Percentiles rank a stretch among this genome's conserved stretches.
Evolutionary conservation across 2,113 vertebrate genomes (phyloP).

Genomic region (Lipotes vexillifer): DNA sequence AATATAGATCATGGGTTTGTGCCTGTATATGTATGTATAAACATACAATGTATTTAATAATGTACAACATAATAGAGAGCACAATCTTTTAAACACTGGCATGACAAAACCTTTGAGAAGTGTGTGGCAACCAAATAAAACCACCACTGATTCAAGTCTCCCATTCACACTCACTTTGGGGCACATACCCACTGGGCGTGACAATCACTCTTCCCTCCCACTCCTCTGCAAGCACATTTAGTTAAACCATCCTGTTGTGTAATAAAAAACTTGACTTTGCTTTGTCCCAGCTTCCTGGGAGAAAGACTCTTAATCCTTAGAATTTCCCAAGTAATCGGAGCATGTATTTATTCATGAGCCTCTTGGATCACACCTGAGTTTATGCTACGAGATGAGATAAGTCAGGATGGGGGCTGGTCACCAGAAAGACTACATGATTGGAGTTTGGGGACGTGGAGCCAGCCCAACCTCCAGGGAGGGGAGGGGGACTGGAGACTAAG

Average conservation of each 20-base stretch:
- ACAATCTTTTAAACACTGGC: not conserved
- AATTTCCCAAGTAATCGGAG: not conserved
- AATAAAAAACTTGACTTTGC: not conserved
- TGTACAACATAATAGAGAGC: not conserved
- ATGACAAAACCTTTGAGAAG: not conserved
- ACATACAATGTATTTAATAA: not conserved
- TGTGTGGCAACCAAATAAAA: not conserved
- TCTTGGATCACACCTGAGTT: not conserved
- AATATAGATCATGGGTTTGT: not conserved
- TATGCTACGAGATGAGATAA: not conserved
- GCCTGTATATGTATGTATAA: not conserved
- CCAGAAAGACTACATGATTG: not conserved
- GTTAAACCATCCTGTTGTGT: not conserved
- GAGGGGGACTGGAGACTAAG: not conserved
- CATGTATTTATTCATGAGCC: not conserved
- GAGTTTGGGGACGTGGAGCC: not conserved
- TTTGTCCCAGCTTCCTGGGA: not conserved
- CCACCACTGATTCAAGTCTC: not conserved
- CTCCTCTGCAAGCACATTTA: not conserved
- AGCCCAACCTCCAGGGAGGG: not conserved
- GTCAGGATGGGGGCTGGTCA: not conserved
- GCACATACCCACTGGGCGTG: not conserved
- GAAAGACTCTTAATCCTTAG: not conserved
- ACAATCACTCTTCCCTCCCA: not conserved
- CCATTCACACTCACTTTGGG: not conserved